A percentile compares a stretch with the other conserved stretches of the same genome.
phyloP scores from a whole-genome alignment of 1,140 invertebrate genomes.

The Pseudomyrmex cubaensis region DNA sequence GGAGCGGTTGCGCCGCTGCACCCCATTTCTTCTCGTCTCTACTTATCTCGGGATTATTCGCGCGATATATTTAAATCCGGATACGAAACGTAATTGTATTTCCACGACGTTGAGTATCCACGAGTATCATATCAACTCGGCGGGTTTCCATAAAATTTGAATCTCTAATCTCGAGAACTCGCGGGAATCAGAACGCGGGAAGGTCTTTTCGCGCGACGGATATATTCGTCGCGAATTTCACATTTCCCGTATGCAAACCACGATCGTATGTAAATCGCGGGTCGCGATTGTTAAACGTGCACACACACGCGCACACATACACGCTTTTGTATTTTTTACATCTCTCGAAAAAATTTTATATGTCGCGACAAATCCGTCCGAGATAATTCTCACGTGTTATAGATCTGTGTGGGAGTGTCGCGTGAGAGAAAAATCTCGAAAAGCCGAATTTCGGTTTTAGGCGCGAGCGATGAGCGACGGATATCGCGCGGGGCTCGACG shows the following conservation, averaged over 20 bases:
- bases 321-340: not conserved
- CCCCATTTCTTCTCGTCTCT: conserved; percentile 33
- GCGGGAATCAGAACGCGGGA: too few species aligned
- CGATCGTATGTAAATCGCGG: conserved; percentile 13
- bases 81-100: not conserved
- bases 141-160: not conserved
- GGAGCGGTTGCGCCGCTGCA: conserved; percentile 18
- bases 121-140: too few species aligned
- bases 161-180: not conserved
- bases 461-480: too few species aligned
- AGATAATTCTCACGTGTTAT: too few species aligned
- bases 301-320: not conserved
- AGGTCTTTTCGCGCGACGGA: not conserved
- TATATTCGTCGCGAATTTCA: conserved; percentile 12
- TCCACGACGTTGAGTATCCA: too few species aligned
- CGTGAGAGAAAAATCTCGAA: not conserved
- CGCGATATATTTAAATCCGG: conserved; percentile 26
- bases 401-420: not conserved
- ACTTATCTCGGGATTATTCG: conserved; percentile 22
- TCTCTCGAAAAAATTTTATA: too few species aligned
- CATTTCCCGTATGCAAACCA: not conserved
- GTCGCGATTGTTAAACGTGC: not conserved
- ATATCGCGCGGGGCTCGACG: too few species aligned
- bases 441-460: too few species aligned
- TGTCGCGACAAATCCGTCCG: too few species aligned